phyloP scores from a whole-genome alignment of 2,797 vertebrate species.

The Serranus cabrilla region DNA sequence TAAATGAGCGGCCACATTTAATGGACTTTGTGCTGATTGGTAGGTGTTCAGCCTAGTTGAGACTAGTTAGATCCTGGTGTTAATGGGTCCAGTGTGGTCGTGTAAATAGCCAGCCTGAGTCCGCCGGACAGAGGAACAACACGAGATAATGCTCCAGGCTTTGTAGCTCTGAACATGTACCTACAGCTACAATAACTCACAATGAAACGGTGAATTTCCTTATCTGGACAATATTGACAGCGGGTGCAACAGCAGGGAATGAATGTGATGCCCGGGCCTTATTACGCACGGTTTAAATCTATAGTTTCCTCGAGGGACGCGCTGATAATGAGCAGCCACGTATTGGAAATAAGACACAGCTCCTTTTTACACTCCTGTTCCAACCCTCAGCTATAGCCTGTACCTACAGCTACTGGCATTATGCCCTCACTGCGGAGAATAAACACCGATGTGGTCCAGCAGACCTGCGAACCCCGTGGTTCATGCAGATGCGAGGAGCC shows the following conservation, averaged over 20 bases:
- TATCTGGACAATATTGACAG: slow-evolving; percentile 8
- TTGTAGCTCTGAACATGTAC: neutral
- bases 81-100: slow-evolving; percentile 35
- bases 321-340: slow-evolving; percentile 31
- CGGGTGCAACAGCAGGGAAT: neutral
- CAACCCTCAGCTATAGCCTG: slow-evolving; percentile 5
- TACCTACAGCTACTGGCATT: slow-evolving; percentile 57
- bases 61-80: slow-evolving; percentile 13
- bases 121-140: slow-evolving; percentile 16
- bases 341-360: slow-evolving; percentile 32
- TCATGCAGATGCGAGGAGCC: slow-evolving; percentile 32
- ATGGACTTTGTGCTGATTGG: slow-evolving; percentile 14
- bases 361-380: slow-evolving; percentile 4
- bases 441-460: slow-evolving; percentile 56
- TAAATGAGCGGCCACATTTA: neutral
- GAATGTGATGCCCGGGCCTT: slow-evolving; percentile 21
- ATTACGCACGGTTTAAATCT: slow-evolving; percentile 53
- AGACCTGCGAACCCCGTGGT: slow-evolving; percentile 24
- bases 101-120: slow-evolving; percentile 19
- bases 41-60: neutral
- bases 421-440: slow-evolving; percentile 69
- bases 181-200: neutral
- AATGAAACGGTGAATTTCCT: neutral
- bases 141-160: slow-evolving; percentile 21
- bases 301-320: slow-evolving; percentile 13